A percentile compares a stretch with the other conserved stretches of the same genome.
These are phyloP conservation scores for Fregata magnificens DNA, from an alignment of 2,113 vertebrate genomes.

Conservation along the genomic window DNA sequence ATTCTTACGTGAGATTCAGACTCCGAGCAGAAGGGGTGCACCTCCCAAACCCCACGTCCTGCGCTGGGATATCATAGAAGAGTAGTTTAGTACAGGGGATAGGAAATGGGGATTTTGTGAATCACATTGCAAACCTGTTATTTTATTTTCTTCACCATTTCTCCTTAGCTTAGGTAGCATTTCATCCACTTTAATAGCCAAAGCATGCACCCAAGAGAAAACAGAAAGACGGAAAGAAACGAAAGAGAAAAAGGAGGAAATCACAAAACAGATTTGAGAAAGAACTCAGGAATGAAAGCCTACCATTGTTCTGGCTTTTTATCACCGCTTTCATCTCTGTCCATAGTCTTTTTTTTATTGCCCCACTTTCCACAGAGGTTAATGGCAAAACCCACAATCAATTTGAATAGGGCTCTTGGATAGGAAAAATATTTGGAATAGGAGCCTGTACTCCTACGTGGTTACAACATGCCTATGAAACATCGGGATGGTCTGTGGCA, in stretches of 20 bases:
- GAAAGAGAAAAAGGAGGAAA: neutral
- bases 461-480: neutral
- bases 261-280: neutral
- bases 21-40: neutral
- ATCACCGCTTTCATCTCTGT: constrained; percentile 3
- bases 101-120: neutral
- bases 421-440: neutral
- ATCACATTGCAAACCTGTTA: neutral
- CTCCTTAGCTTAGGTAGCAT: neutral
- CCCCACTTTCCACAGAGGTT: neutral
- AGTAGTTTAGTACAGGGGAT: neutral
- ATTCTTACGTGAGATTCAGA: neutral
- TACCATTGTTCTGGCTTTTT: neutral
- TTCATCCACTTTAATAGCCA: neutral
- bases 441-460: neutral
- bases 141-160: neutral
- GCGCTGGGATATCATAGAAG: neutral
- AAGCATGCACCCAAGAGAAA: neutral
- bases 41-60: neutral
- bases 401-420: neutral
- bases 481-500: neutral
- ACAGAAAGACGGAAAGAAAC: neutral
- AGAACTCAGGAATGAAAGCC: neutral
- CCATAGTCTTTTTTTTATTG: neutral
- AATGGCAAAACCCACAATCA: neutral